These are phyloP conservation scores for Thecophora atra DNA, from an alignment of 2,888 invertebrate species.

Conservation along the genomic window DNA sequence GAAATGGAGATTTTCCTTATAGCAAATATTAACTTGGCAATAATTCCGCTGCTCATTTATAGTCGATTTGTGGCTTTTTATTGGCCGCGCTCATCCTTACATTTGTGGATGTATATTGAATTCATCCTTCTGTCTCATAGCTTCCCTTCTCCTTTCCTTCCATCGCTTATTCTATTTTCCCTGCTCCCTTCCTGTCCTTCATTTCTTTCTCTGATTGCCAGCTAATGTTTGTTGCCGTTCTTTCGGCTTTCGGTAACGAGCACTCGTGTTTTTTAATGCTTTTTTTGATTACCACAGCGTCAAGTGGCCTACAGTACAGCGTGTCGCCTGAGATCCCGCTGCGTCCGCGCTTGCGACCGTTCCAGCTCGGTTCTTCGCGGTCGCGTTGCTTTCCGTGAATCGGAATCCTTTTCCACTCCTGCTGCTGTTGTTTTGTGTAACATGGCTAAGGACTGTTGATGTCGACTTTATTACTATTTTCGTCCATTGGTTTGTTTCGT, in stretches of 20 bases:
- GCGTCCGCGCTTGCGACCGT: neutral
- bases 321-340: constrained; percentile 30
- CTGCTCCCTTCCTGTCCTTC: neutral
- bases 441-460: constrained; percentile 30
- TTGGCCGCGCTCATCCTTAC: constrained; percentile 4
- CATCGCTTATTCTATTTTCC: neutral
- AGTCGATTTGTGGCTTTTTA: neutral
- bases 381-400: neutral
- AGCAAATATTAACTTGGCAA: no score
- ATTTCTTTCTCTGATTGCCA: neutral
- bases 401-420: neutral
- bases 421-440: constrained; percentile 1
- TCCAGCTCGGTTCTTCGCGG: constrained; percentile 18
- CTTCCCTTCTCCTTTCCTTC: neutral
- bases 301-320: constrained; percentile 22
- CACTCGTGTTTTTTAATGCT: constrained; percentile 23
- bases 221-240: constrained; percentile 8
- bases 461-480: constrained; percentile 32
- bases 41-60: no score
- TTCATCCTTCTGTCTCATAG: neutral
- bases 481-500: constrained; percentile 28
- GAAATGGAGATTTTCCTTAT: no score
- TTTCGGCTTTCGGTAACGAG: constrained; percentile 8
- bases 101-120: neutral
- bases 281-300: constrained; percentile 29